phyloP scores from a whole-genome alignment of 2,888 invertebrate species.

The Sinohyriopsis cumingii region DNA sequence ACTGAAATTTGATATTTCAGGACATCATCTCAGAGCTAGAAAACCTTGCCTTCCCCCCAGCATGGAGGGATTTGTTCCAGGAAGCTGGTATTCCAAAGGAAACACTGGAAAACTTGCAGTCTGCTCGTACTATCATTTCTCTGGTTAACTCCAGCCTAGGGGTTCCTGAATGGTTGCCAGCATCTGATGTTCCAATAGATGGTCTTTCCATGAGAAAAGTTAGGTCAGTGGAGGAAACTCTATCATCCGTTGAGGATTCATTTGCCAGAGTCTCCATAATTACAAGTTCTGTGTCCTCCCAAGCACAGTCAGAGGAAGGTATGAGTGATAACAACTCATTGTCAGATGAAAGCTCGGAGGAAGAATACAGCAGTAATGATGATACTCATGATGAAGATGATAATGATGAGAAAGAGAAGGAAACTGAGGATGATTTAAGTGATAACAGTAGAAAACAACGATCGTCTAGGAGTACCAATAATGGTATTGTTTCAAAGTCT shows the following conservation, averaged over 20 bases:
- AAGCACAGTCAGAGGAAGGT: not conserved
- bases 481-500: too few relatives aligned
- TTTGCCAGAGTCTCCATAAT: constrained; percentile 42
- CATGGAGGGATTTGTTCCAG: constrained; percentile 58
- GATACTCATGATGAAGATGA: not conserved
- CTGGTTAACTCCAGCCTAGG: constrained; percentile 55
- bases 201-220: too few relatives aligned
- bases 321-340: constrained; percentile 2
- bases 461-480: too few relatives aligned
- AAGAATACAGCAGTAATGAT: constrained; percentile 2
- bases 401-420: not conserved
- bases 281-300: constrained; percentile 20
- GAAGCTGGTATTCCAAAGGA: constrained; percentile 57
- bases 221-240: constrained; percentile 36
- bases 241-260: constrained; percentile 55
- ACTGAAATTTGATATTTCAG: constrained; percentile 34
- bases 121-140: constrained; percentile 59
- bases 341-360: not conserved
- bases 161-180: not conserved
- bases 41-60: constrained; percentile 57
- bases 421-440: too few relatives aligned
- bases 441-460: too few relatives aligned
- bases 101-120: constrained; percentile 57
- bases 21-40: constrained; percentile 56
- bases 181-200: too few relatives aligned